These are phyloP conservation scores for Rhinella marina DNA, from an alignment of 2,797 vertebrate genomes.

Conservation along the genomic window DNA sequence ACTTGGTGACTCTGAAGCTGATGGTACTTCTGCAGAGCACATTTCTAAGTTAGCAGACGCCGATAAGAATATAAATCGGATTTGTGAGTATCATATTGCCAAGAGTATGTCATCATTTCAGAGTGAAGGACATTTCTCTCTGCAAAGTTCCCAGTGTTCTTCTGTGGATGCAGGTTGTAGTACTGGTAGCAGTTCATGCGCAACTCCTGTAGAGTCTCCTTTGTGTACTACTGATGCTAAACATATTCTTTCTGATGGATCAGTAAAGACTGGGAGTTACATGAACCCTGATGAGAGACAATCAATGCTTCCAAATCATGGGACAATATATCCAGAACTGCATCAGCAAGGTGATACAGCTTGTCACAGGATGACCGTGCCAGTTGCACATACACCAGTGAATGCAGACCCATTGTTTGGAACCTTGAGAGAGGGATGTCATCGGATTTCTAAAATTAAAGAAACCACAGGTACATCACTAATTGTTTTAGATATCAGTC, in stretches of 20 bases:
- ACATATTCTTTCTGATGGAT: constrained; percentile 83
- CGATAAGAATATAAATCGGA: constrained; percentile 80
- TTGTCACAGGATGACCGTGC: constrained; percentile 87
- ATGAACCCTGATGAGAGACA: constrained; percentile 84
- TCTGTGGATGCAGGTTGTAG: constrained; percentile 95
- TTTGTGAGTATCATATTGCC: constrained; percentile 90
- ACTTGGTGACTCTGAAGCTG: constrained; percentile 74
- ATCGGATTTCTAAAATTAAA: constrained; percentile 96
- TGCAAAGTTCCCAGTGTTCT: constrained; percentile 95
- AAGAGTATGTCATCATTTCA: constrained; percentile 95
- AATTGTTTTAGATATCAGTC: constrained; percentile 62
- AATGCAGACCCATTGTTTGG: constrained; percentile 86
- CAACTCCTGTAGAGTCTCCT: constrained; percentile 92
- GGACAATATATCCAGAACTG: constrained; percentile 82
- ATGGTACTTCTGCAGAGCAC: constrained; percentile 76
- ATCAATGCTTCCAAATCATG: constrained; percentile 77
- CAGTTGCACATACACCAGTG: constrained; percentile 85
- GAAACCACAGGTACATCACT: constrained; percentile 99
- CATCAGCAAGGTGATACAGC: constrained; percentile 86
- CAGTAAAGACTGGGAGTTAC: constrained; percentile 82
- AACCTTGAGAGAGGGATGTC: constrained; percentile 85
- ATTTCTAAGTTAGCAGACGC: constrained; percentile 78
- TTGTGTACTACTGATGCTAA: constrained; percentile 86
- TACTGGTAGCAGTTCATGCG: constrained; percentile 88
- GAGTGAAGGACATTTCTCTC: constrained; percentile 90